Conservation (phyloP, 2,113 vertebrate species). For the Pithys albifrons region DNA sequence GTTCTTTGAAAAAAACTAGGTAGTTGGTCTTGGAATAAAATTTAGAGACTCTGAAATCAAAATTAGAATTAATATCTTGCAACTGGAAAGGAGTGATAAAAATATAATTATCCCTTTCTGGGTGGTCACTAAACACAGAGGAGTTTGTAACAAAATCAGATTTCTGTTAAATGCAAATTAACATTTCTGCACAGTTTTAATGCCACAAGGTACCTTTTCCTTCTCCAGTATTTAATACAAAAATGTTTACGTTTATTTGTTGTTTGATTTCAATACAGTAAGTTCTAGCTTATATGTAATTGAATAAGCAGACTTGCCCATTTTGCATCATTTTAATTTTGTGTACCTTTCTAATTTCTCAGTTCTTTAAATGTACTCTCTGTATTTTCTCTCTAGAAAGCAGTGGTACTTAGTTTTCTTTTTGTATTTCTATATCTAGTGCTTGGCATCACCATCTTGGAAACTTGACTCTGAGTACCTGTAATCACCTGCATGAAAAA, state of each 20-base stretch:
- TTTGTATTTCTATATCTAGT: background rate
- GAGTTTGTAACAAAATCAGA: background rate
- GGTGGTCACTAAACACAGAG: background rate
- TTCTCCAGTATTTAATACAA: background rate
- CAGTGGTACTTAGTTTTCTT: background rate
- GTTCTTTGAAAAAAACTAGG: background rate
- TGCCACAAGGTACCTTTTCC: background rate
- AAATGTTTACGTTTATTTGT: background rate
- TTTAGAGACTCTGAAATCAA: background rate
- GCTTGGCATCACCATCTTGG: background rate
- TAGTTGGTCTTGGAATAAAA: background rate
- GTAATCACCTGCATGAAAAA: background rate
- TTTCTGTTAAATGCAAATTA: background rate
- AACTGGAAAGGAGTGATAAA: background rate
- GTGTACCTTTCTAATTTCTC: background rate
- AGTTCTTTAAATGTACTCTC: background rate
- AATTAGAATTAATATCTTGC: background rate
- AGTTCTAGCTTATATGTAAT: background rate
- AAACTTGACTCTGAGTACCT: background rate
- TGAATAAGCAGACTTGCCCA: background rate
- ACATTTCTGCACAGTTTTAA: background rate
- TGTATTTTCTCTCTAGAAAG: background rate
- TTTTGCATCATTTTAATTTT: background rate
- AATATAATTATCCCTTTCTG: background rate
- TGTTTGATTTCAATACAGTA: background rate